Evolutionary conservation across 2,888 invertebrate genomes (phyloP).

Genomic region (Seladonia tumulorum): DNA sequence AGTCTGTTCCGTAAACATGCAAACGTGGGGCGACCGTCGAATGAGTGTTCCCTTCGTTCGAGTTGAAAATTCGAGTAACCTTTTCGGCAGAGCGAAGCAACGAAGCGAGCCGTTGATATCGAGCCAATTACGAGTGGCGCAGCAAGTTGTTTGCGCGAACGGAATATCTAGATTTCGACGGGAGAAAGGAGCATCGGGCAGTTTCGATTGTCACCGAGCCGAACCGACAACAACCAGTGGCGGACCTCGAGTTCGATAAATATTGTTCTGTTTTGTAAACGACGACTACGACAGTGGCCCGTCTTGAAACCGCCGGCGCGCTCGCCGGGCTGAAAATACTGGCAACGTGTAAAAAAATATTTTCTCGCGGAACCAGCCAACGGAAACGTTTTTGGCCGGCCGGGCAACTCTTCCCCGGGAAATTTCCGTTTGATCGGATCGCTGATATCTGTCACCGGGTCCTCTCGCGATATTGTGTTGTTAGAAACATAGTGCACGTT

Average conservation of each 20-base stretch:
- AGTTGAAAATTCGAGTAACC: background rate
- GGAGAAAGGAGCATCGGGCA: background rate
- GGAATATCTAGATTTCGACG: background rate
- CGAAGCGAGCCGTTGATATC: no score
- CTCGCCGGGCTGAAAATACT: background rate
- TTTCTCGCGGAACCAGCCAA: background rate
- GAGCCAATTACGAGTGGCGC: background rate
- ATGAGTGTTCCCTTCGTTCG: background rate
- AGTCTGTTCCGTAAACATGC: background rate
- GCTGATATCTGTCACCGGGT: background rate
- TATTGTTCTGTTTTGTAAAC: constrained; percentile 1
- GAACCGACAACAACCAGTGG: background rate
- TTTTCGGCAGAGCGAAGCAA: no score
- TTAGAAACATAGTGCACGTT: background rate
- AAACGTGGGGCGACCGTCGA: background rate
- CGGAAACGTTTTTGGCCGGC: background rate
- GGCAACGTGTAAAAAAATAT: constrained; percentile 6
- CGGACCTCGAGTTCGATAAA: background rate
- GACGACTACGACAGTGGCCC: background rate
- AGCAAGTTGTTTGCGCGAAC: background rate
- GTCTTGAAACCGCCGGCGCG: background rate
- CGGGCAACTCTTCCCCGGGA: background rate
- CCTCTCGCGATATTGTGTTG: background rate
- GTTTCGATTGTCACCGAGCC: background rate
- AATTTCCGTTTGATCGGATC: background rate